Evolutionary conservation across 2,113 vertebrate species (phyloP), one percentile per base, ranked within the genome.

Genomic region (Lophius piscatorius): DNA sequence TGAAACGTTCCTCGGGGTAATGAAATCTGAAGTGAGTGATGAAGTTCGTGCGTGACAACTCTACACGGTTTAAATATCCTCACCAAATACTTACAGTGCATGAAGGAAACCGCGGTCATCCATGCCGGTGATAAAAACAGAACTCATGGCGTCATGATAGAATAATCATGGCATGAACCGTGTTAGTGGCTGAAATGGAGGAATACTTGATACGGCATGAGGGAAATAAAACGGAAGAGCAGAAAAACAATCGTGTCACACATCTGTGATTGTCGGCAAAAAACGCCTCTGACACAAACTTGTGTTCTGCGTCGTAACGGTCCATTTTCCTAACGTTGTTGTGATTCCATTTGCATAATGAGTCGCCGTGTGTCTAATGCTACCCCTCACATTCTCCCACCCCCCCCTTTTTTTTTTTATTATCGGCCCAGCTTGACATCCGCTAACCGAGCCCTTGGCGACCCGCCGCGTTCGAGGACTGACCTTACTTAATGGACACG

Each of bases 371-470:
- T n/a, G n/a, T n/a, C n/a, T n/a, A n/a, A n/a, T n/a, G n/a, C n/a
- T n/a, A n/a, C 17, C 56, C 31, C 18, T 56, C 9, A 29, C 13
- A 36, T 21, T 34, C 31, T 47, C n/a, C 20, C 39, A 20, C 28
- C 54, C 33, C 10, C 24, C 39, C 18, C 10, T 11, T 9, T 52
- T 51, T 3, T 54, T 66, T 67, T 28, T 83, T 83, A 74, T 86
- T 81, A 87, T 88, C 85, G 86, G 60, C 60, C 35, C 50, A 41
- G 70, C 65, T 60, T 70, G 81, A 84, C 83, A 81, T 80, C 80
- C 74, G 81, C 75, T 87, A 82, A 81, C 60, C 63, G 63, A 81
- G 57, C 63, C 42, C 61, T 65, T 5, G 56, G 82, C 81, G 74
- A 64, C 67, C 64, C 49, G 63, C 39, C 71, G 78, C 63, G 76